Base-by-base conservation (phyloP, 1,140 invertebrate species). In the Mya arenaria region DNA sequence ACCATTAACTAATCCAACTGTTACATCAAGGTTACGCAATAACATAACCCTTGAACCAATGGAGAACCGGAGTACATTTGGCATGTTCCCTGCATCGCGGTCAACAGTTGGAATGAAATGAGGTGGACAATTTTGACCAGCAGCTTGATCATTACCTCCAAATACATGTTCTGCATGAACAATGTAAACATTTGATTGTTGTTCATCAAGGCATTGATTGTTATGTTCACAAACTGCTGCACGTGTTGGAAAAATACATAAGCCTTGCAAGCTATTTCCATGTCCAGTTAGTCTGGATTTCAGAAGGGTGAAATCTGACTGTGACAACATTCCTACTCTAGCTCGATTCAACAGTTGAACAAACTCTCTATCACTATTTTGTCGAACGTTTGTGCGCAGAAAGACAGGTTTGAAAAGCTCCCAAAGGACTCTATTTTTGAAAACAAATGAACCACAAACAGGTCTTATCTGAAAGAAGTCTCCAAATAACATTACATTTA, bases 401-500 rank as follows among this genome's bases (percentile, higher is more conserved):
- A 68, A 68, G 2, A 68, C 36, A n/a, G 65, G 65, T 10, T 4
- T 2, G n/a, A 68, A 68, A 4, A 68, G 34, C 5, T 68, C 65
- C 65, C 65, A 68, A n/a, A 68, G 65, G 25, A 68, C 39, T 44
- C 25, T 68, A 44, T 68, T 68, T 39, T 2, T 39, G 65, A 68
- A 68, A 15, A 28, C 65, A 68, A 39, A 68, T 4, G 32, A 17
- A 39, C 65, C 65, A 4, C 34, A 8, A 4, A 68, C 65, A 15
- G 65, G 65, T 23, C 39, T 68, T 68, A 68, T 37, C 25, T 68
- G 65, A 23, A 68, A 68, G 23, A 68, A 68, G 23, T 68, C 65
- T 13, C 65, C 65, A 68, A 68, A 68, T 39, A 68, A 68, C n/a
- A n/a, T n/a, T n/a, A n/a, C n/a, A n/a, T n/a, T n/a, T n/a, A n/a